Base-by-base conservation (phyloP, 2,888 invertebrate species). In the Phortica magna region DNA sequence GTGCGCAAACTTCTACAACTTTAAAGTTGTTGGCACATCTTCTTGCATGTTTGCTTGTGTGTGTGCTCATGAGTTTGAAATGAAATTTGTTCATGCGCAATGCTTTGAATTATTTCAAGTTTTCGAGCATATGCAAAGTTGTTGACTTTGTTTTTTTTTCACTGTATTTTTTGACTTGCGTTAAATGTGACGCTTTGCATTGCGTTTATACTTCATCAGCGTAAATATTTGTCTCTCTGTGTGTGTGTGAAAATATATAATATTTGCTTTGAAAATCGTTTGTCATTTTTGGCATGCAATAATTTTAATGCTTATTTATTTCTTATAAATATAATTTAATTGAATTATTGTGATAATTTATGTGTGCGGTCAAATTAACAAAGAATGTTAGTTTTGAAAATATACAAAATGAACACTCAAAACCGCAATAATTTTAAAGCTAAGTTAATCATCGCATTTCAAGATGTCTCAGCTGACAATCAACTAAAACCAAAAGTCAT, bases 71-170 rank as follows among this genome's bases (percentile, higher is more conserved):
- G 55, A 22, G 19, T 61, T 61, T 10, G 17, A 10, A 61, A 19
- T 48, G 61, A 61, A 61, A 61, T 6, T 61, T 22, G n/a, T 14
- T 61, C 61, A 14, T 61, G 61, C 19, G 61, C 61, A 22, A 17
- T 61, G 61, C 10, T 14, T 83, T 87, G 88, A 88, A 88, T 83
- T 82, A 81, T 88, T 85, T 86, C 74, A 67, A 80, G 82, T 80
- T 84, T 81, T 61, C 19, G 61, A 19, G 61, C 85, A 81, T 83
- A 84, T 88, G 83, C 80, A 84, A 83, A 61, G 61, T 61, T 22
- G 9, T 61, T 70, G 70, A 19, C 53, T 70, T 61, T 17, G 22
- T n/a, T 61, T 67, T 41, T 2, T 70, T 70, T 70, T 5, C 17
- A 43, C 48, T 70, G 70, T 22, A 22, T 61, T 22, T 22, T 61